A percentile compares a stretch with the other conserved stretches of the same genome.
These are phyloP conservation scores for Australoheros facetus DNA, from an alignment of 2,797 vertebrate genomes.

Conservation along the genomic window DNA sequence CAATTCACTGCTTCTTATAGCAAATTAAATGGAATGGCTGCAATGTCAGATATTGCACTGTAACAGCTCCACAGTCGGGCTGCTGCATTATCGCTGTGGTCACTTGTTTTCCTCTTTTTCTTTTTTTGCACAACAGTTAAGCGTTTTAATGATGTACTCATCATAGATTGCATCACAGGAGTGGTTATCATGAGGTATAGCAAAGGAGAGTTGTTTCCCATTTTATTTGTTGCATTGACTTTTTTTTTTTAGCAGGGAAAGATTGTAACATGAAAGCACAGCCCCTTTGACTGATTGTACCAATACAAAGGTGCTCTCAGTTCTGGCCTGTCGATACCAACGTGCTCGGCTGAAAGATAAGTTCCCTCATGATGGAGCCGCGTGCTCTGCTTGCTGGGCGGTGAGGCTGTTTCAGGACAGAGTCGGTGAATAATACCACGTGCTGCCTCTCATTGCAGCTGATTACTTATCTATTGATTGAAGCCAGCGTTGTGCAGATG, in stretches of 20 bases:
- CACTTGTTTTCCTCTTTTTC: conserved; percentile 13
- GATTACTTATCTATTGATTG: conserved; percentile 87
- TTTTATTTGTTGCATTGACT: conserved; percentile 40
- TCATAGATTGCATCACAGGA: not conserved
- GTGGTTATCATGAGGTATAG: conserved; percentile 11
- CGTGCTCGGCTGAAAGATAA: conserved; percentile 69
- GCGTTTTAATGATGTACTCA: conserved; percentile 18
- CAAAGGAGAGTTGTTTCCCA: not conserved
- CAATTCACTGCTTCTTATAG: conserved; percentile 14
- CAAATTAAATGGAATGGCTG: conserved; percentile 21
- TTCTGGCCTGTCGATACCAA: conserved; percentile 64
- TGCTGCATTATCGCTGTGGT: not conserved
- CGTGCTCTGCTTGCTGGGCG: conserved; percentile 52
- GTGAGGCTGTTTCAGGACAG: conserved; percentile 63
- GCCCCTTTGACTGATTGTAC: conserved; percentile 51
- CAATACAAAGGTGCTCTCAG: conserved; percentile 63
- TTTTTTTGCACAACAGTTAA: not conserved
- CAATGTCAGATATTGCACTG: not conserved
- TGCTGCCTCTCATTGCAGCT: conserved; percentile 76
- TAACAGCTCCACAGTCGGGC: not conserved
- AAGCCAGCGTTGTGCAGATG: conserved; percentile 78
- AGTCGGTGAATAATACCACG: conserved; percentile 75
- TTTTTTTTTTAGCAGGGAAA: conserved; percentile 33
- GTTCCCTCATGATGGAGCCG: conserved; percentile 63
- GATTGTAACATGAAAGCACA: conserved; percentile 53